Percentiles rank a stretch among this genome's conserved stretches.
These are phyloP conservation scores for Triplophysa rosa DNA, from an alignment of 2,113 vertebrate species.

Conservation along the genomic window DNA sequence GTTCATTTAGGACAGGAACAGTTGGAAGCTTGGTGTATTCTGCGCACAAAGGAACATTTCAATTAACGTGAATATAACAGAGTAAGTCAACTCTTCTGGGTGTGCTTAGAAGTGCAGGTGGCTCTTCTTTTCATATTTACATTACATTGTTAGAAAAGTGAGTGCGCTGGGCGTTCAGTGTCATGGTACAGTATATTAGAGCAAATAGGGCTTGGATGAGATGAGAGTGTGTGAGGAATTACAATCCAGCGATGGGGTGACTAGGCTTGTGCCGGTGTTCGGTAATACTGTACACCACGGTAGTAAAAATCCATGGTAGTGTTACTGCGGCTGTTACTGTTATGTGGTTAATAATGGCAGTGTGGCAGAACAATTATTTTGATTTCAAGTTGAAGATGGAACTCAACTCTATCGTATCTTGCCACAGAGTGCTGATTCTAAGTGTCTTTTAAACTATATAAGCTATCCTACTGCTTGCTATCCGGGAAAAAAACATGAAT, in stretches of 20 bases:
- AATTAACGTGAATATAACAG: conserved; percentile 56
- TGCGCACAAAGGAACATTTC: conserved; percentile 38
- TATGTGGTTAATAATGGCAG: no score
- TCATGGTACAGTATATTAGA: conserved; percentile 58
- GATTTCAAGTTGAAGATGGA: no score
- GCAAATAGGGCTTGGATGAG: conserved; percentile 65
- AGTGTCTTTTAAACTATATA: no score
- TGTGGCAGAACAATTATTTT: no score
- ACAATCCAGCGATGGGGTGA: conserved; percentile 20
- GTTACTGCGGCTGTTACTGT: no score
- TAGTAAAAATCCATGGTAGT: no score
- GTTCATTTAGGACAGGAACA: conserved; percentile 20
- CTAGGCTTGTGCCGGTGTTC: no score
- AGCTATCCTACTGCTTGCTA: no score
- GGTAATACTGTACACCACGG: no score
- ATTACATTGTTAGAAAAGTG: conserved; percentile 41
- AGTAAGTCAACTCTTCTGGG: conserved; percentile 62
- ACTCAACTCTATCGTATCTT: no score
- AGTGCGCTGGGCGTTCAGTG: conserved; percentile 59
- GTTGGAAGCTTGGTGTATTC: conserved; percentile 18
- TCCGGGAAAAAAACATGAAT: no score
- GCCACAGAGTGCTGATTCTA: no score
- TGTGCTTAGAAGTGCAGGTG: conserved; percentile 59
- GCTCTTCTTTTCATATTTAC: conserved; percentile 57
- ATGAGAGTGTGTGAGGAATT: conserved; percentile 28